These are phyloP conservation scores for Pyrochroa serraticornis DNA, from an alignment of 2,888 invertebrate genomes.

Conservation along the genomic window DNA sequence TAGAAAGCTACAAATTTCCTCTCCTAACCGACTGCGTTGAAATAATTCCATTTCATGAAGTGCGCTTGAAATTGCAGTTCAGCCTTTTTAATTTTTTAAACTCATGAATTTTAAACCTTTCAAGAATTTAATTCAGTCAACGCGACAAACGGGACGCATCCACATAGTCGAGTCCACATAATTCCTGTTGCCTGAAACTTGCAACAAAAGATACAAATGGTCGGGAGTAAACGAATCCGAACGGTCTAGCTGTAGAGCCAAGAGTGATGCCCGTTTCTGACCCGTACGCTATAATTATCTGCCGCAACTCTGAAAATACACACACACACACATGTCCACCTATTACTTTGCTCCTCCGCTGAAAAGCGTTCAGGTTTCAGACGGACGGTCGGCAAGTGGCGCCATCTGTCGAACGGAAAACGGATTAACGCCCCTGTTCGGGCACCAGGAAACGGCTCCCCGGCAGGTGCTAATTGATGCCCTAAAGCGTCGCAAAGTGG, in stretches of 20 bases:
- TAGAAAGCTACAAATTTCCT: no score
- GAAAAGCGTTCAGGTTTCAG: slow-evolving; percentile 16
- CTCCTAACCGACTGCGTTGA: no score
- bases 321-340: no score
- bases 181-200: no score
- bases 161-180: no score
- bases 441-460: slow-evolving; percentile 9
- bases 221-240: slow-evolving; percentile 14
- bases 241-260: slow-evolving; percentile 8
- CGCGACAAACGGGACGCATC: no score
- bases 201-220: slow-evolving; percentile 14
- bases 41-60: no score
- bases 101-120: no score
- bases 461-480: slow-evolving; percentile 27
- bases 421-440: slow-evolving; percentile 12
- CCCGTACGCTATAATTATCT: slow-evolving; percentile 26
- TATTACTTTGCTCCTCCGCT: no score
- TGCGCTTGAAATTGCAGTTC: no score
- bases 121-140: no score
- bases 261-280: slow-evolving; percentile 28
- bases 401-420: slow-evolving; percentile 21
- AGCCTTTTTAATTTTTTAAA: no score
- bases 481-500: slow-evolving; percentile 13
- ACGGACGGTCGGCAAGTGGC: slow-evolving; percentile 11
- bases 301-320: slow-evolving; percentile 19